Conservation (phyloP, 2,888 invertebrate genomes). For the Cheilosia vulpina region DNA sequence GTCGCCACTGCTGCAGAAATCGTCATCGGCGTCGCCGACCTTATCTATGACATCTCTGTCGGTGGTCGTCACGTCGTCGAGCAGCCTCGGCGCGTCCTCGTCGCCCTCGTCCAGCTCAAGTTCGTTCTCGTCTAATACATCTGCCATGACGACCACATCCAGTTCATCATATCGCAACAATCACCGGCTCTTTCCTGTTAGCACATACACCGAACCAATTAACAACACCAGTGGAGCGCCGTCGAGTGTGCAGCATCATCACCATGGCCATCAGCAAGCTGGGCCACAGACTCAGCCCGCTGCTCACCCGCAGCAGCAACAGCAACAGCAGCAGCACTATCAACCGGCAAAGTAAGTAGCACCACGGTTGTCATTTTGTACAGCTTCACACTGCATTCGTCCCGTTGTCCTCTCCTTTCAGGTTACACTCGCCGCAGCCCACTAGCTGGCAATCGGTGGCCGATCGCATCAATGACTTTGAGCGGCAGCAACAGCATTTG, state of each 20-base stretch:
- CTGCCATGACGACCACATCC: conserved; percentile 72
- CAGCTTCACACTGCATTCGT: conserved; percentile 25
- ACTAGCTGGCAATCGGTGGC: conserved; percentile 86
- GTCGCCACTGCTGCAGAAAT: conserved; percentile 51
- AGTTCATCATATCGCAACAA: conserved; percentile 82
- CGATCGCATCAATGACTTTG: conserved; percentile 87
- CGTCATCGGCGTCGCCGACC: conserved; percentile 60
- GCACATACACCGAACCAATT: conserved; percentile 87
- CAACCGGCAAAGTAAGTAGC: conserved; percentile 73
- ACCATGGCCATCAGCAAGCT: conserved; percentile 78
- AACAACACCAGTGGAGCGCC: conserved; percentile 77
- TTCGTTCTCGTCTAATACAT: conserved; percentile 68
- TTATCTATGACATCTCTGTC: conserved; percentile 60
- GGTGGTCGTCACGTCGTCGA: conserved; percentile 65
- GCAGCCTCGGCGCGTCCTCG: conserved; percentile 51
- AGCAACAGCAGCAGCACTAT: conserved; percentile 71
- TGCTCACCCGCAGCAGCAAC: conserved; percentile 71
- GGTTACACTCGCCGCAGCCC: conserved; percentile 77
- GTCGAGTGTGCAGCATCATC: conserved; percentile 69
- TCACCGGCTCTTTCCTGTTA: conserved; percentile 87
- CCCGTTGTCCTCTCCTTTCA: conserved; percentile 39
- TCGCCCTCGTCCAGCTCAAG: conserved; percentile 65
- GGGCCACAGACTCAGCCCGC: conserved; percentile 37
- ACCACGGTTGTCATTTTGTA: conserved; percentile 18
- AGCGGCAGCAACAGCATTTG: conserved; percentile 83